Conservation (phyloP, 2,888 invertebrate genomes). For the Campopleginae sp. region DNA sequence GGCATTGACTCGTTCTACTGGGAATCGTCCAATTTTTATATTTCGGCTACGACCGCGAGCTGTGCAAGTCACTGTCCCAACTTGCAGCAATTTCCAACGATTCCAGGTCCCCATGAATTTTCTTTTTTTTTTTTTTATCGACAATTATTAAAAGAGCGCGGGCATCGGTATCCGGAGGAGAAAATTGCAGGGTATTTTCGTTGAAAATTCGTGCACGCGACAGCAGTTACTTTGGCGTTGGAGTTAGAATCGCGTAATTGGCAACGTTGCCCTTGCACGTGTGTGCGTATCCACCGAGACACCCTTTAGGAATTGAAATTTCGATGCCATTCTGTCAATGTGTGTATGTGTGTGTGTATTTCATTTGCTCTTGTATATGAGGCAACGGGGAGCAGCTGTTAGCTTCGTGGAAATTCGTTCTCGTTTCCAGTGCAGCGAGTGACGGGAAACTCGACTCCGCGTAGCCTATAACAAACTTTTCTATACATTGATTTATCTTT, state of each 20-base stretch:
- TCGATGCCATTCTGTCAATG: conserved; percentile 25
- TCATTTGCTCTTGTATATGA: neutral
- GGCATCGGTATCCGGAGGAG: conserved; percentile 48
- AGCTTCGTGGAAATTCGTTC: conserved; percentile 52
- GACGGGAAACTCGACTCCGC: conserved; percentile 23
- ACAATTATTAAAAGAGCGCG: conserved; percentile 36
- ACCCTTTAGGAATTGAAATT: conserved; percentile 23
- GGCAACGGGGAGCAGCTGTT: conserved; percentile 42
- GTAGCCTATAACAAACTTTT: conserved; percentile 8
- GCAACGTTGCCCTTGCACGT: conserved; percentile 51
- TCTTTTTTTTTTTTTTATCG: neutral
- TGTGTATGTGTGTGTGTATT: conserved; percentile 13
- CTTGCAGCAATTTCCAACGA: neutral
- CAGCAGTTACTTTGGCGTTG: conserved; percentile 52
- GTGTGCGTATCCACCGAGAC: neutral
- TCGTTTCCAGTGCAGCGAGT: conserved; percentile 42
- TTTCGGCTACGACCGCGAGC: neutral
- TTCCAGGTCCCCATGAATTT: neutral
- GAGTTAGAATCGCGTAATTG: conserved; percentile 67
- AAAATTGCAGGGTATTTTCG: conserved; percentile 43
- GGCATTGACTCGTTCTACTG: conserved; percentile 17
- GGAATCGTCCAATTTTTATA: neutral
- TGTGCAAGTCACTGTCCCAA: neutral
- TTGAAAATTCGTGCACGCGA: conserved; percentile 37
- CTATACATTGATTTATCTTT: neutral